Base-by-base conservation (phyloP, 2,797 vertebrate species). In the Pampus argenteus region DNA sequence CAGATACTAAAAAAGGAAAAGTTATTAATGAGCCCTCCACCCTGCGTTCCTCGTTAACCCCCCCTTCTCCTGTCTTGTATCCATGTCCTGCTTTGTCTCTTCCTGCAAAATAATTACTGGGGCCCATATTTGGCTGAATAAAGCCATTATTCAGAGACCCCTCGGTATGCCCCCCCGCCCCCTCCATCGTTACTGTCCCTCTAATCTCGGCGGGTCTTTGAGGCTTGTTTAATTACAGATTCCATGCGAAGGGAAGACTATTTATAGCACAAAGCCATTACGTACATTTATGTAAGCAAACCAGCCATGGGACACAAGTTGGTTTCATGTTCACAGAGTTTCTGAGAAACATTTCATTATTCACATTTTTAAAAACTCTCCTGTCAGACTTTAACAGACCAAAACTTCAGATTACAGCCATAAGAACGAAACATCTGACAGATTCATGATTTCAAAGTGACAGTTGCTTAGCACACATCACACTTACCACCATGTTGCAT, bases 121-220 rank as follows among this genome's bases (percentile, higher is more conserved):
- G 88, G 79, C 89, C 86, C 87, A 91, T 81, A 92, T 94, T 92
- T 82, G 81, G 86, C 78, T 94, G 91, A 94, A 94, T 93, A 85
- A 84, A 79, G 81, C 85, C 77, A 93, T 94, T 93, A 93, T 90
- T 91, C 75, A 82, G 84, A 85, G 86, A 86, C 79, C 82, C 67
- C 82, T 74, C 28, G 87, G 85, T 89, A 92, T 90, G 83, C 55
- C 44, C 68, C 42, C 67, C 66, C 23, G 52, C 42, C 68, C 42
- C 70, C 65, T 22, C 50, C 78, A 71, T 84, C 63, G 56, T 88
- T 86, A 91, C 79, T 81, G 81, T 81, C 83, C 82, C 88, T 73
- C 86, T 87, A 73, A 89, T 89, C 89, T 88, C 57, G 76, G 74
- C 44, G 54, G 86, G 67, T 64, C 71, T 88, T 67, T 75, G 66